A percentile compares a stretch with the other conserved stretches of the same genome.
These are phyloP conservation scores for Drosophila mauritiana DNA, from an alignment of 1,140 invertebrate species.

Conservation along the genomic window DNA sequence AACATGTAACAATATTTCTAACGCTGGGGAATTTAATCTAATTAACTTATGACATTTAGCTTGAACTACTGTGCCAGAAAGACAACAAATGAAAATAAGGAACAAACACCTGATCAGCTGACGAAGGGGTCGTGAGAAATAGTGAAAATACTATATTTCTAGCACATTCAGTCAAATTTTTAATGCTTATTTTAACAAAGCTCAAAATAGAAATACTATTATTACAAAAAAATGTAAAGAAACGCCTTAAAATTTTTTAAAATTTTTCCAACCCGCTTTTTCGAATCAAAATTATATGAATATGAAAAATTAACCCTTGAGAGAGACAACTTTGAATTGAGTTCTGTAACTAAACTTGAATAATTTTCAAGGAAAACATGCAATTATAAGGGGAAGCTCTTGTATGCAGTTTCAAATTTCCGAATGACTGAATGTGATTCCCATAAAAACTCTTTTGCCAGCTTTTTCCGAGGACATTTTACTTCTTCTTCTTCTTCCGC, in stretches of 20 bases:
- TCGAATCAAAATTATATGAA: no score
- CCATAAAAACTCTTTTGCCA: conserved; percentile 6
- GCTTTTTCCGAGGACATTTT: conserved; percentile 12
- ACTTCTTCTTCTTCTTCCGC: conserved; percentile 5
- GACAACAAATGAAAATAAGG: conserved; percentile 15
- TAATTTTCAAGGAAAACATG: conserved; percentile 2
- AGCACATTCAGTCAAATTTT: no score
- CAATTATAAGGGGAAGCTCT: neutral
- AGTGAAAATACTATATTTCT: neutral
- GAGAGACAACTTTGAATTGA: neutral
- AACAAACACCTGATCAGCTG: conserved; percentile 8
- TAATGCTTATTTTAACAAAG: no score
- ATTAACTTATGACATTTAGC: conserved; percentile 80
- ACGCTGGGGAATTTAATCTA: conserved; percentile 68
- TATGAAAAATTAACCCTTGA: neutral
- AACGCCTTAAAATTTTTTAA: no score
- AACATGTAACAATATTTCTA: conserved; percentile 53
- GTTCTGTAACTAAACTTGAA: conserved; percentile 1
- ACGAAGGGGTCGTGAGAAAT: conserved; percentile 12
- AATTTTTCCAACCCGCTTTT: no score
- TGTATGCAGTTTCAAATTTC: neutral
- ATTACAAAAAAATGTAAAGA: no score
- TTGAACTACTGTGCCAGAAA: conserved; percentile 81
- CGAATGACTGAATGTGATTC: conserved; percentile 13
- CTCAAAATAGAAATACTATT: no score